These are phyloP conservation scores for Mallotus villosus DNA, from an alignment of 2,797 vertebrate species.

Conservation along the genomic window DNA sequence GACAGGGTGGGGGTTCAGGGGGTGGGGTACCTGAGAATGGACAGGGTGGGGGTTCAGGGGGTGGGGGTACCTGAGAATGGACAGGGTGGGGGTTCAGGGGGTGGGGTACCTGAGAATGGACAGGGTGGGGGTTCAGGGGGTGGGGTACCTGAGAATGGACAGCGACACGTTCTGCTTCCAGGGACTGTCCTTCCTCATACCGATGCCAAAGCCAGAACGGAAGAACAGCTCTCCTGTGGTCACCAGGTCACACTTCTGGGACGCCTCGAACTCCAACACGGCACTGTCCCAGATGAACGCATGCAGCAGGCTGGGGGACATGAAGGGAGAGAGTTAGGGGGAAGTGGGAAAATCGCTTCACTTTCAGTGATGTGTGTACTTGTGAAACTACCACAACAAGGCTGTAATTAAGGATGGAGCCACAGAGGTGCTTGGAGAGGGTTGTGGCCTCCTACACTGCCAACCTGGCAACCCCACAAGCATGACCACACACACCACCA, in stretches of 20 bases:
- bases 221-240: constrained; percentile 97
- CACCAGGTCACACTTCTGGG: constrained; percentile 97
- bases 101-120: not conserved
- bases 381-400: too few relatives aligned
- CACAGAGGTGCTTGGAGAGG: too few relatives aligned
- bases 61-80: not conserved
- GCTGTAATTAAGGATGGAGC: too few relatives aligned
- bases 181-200: constrained; percentile 98
- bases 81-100: not conserved
- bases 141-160: constrained; percentile 91
- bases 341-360: constrained; percentile 16
- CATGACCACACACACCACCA: too few relatives aligned
- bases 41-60: not conserved
- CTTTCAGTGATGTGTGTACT: too few relatives aligned
- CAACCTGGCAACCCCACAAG: too few relatives aligned
- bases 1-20: too few relatives aligned
- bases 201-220: constrained; percentile 94
- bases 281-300: constrained; percentile 99
- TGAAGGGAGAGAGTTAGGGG: too few relatives aligned
- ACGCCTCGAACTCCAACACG: constrained; percentile 95
- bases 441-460: too few relatives aligned
- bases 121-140: constrained; percentile 5
- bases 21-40: not conserved
- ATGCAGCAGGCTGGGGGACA: constrained; percentile 95
- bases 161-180: constrained; percentile 98